Conservation (phyloP, 1,140 invertebrate genomes). For the Temnothorax curvispinosus region DNA sequence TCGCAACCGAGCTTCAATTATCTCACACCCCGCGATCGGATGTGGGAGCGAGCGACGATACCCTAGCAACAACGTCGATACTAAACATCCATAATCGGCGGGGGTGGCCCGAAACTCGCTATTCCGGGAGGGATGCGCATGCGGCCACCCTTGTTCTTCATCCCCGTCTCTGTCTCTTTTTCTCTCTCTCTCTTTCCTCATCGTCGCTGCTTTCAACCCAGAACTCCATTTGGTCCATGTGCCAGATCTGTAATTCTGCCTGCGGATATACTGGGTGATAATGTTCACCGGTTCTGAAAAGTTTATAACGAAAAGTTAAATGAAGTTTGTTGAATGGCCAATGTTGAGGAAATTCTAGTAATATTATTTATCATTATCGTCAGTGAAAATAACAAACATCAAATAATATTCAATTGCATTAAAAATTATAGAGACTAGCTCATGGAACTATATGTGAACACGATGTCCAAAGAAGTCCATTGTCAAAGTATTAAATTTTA, state of each 20-base stretch:
- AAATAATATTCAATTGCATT: not conserved
- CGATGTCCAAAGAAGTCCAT: not conserved
- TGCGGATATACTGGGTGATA: constrained; percentile 20
- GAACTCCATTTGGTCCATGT: constrained; percentile 35
- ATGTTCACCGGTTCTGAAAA: not conserved
- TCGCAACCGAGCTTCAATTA: not conserved
- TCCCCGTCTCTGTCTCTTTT: not conserved
- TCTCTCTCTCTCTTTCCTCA: not conserved
- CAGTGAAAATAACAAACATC: not conserved
- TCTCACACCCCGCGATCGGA: not conserved
- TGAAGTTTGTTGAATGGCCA: not conserved
- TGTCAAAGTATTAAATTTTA: not conserved
- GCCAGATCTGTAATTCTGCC: constrained; percentile 7
- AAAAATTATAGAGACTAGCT: not conserved
- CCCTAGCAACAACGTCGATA: constrained; percentile 56
- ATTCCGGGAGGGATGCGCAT: constrained; percentile 49
- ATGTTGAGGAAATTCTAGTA: not conserved
- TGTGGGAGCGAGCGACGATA: not conserved
- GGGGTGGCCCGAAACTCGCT: constrained; percentile 32
- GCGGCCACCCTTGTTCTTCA: not conserved
- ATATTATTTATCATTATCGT: not conserved
- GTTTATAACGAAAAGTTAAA: not conserved
- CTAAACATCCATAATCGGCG: constrained; percentile 60
- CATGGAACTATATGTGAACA: not conserved
- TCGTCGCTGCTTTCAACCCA: constrained; percentile 2